These are phyloP conservation scores for Peromyscus melanophrys DNA, from an alignment of 2,797 vertebrate species.

Conservation along the genomic window DNA sequence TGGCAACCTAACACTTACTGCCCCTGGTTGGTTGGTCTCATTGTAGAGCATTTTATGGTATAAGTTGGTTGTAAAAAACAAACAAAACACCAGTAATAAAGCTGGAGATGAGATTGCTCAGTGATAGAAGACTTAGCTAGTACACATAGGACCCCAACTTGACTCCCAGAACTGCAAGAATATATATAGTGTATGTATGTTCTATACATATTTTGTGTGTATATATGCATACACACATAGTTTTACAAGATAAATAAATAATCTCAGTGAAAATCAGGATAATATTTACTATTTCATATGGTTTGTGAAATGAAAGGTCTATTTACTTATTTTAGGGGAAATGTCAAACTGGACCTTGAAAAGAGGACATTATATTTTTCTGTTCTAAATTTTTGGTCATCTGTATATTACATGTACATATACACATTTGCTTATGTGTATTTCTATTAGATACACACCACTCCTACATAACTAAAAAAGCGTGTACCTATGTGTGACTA, in stretches of 20 bases:
- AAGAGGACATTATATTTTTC: constrained; percentile 31
- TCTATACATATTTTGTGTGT: background rate
- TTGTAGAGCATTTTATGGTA: background rate
- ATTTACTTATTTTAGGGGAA: constrained; percentile 18
- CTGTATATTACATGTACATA: background rate
- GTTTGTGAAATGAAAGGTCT: background rate
- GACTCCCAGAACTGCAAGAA: background rate
- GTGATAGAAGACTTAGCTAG: background rate
- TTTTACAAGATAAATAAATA: background rate
- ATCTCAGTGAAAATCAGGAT: constrained; percentile 26
- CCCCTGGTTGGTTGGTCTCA: background rate
- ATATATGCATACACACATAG: background rate
- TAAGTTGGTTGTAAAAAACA: background rate
- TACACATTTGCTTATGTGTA: background rate
- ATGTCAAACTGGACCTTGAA: constrained; percentile 18
- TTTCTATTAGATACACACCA: background rate
- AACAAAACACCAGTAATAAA: background rate
- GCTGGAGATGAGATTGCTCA: background rate
- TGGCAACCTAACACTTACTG: background rate
- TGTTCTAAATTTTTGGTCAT: constrained; percentile 45
- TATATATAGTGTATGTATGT: background rate
- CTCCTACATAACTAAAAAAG: background rate
- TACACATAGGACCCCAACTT: background rate
- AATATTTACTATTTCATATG: background rate
- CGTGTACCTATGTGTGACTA: background rate